Base-by-base conservation (phyloP, 2,113 vertebrate genomes). In the Neoarius graeffei region DNA sequence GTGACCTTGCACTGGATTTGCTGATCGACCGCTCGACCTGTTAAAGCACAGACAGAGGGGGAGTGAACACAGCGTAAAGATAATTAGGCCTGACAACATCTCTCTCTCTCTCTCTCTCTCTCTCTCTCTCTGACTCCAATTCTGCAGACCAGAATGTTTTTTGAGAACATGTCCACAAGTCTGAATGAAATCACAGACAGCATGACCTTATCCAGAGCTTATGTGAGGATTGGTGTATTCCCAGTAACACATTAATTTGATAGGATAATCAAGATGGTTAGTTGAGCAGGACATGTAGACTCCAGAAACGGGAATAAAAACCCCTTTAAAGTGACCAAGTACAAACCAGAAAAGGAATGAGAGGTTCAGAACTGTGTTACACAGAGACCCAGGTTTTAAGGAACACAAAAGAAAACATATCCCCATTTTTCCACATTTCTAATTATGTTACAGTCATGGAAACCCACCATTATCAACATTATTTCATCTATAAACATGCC, bases 61-160 rank as follows among this genome's bases (percentile, higher is more conserved):
- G 35, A 83, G 35, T 69, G 82, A 54, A 54, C 14, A 84, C 9
- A 15, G 14, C 35, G 27, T 56, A 20, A 30, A 15, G 64, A 56
- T 84, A 57, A 84, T 71, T 84, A 84, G 66, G 48, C 71, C n/a
- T 56, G 83, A 84, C 82, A 67, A 67, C 59, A 54, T 56, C n/a
- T 84, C 23, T 64, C 57, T 35, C 64, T 50, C 48, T 84, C 82
- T 84, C 42, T 52, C 27, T 82, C 57, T 62, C 57, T 82, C 27
- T 60, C 15, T 60, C 30, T 42, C 6, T 83, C 7, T 48, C 56
- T 25, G 15, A 2, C 59, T 83, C 19, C 7, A 4, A 23, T 6
- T 82, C 30, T 27, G 27, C 27, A 81, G 50, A 80, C 52, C 57
- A 54, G 48, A 54, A 77, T 25, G 11, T 42, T 23, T 77, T 52